Base-by-base conservation (phyloP, 2,113 vertebrate species). In the Camelus dromedarius region DNA sequence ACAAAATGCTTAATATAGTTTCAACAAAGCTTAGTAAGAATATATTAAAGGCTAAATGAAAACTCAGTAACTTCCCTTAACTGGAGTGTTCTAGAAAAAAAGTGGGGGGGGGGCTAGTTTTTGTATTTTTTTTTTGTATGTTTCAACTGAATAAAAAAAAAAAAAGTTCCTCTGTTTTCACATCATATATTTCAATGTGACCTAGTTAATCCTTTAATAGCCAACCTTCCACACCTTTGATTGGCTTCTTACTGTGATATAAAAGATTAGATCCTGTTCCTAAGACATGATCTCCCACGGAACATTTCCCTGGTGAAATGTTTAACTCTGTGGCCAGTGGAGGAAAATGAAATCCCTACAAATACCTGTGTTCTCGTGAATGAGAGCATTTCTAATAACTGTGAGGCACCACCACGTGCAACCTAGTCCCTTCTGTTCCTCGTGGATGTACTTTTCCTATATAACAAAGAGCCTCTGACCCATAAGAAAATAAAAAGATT, bases 171-270 rank as follows among this genome's bases (percentile, higher is more conserved):
- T 88, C 86, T 98, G 94, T 98, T 98, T 98, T 97, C 95, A 98
- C 97, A 90, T 75, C 85, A 14, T 62, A 7, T 46, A 50, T 92
- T 98, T 98, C 98, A 98, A 88, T 97, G 97, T 98, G 97, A 98
- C 97, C 98, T 2, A 95, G 76, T 97, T 98, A 98, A 98, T 98
- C 97, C 97, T 98, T 97, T 98, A 98, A 98, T 98, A 98, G 94
- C 93, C 96, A 75, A 94, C 93, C 98, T 96, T 97, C 91, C 91
- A 88, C 93, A 96, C 92, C 94, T 98, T 95, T 98, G 96, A 98
- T 98, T 97, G 97, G 97, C 81, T 90, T 97, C 97, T 98, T 96
- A 93, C 79, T 98, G 84, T 35, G 94, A 95, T 97, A 58, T 35
- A 82, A 91, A 96, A 98, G 98, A 98, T 98, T 95, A 98, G 96